Evolutionary conservation across 2,113 vertebrate genomes (phyloP).

Genomic region (Falco punctatus): DNA sequence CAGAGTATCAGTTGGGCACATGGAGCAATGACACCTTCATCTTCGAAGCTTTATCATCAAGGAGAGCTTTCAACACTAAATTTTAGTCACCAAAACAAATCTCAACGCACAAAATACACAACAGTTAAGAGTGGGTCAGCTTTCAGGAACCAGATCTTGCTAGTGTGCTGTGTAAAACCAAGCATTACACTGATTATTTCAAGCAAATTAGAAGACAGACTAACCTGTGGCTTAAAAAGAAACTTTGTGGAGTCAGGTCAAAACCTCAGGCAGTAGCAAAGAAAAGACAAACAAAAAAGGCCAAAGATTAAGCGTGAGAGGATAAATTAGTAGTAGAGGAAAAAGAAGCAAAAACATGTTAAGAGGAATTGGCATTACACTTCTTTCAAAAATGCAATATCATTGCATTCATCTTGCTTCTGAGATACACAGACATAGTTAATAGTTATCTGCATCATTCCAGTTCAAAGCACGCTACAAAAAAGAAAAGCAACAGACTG

Average conservation of each 20-base stretch:
- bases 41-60: background rate
- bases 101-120: slow-evolving; percentile 12
- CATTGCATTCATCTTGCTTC: background rate
- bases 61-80: background rate
- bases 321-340: slow-evolving; percentile 54
- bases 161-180: background rate
- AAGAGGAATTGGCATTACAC: background rate
- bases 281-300: slow-evolving; percentile 54
- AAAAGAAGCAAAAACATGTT: slow-evolving; percentile 34
- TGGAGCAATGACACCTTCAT: background rate
- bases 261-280: slow-evolving; percentile 71
- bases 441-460: background rate
- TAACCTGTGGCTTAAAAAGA: slow-evolving; percentile 76
- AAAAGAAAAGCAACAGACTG: background rate
- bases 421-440: background rate
- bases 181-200: slow-evolving; percentile 35
- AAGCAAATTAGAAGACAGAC: slow-evolving; percentile 57
- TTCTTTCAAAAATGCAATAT: background rate
- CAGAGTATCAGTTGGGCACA: background rate
- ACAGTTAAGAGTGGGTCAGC: slow-evolving; percentile 5
- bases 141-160: slow-evolving; percentile 33
- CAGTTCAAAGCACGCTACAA: slow-evolving; percentile 24
- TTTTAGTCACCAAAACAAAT: slow-evolving; percentile 30
- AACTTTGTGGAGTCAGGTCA: slow-evolving; percentile 68
- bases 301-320: slow-evolving; percentile 62